phyloP scores from a whole-genome alignment of 2,113 vertebrate genomes.

The Narcine bancroftii region DNA sequence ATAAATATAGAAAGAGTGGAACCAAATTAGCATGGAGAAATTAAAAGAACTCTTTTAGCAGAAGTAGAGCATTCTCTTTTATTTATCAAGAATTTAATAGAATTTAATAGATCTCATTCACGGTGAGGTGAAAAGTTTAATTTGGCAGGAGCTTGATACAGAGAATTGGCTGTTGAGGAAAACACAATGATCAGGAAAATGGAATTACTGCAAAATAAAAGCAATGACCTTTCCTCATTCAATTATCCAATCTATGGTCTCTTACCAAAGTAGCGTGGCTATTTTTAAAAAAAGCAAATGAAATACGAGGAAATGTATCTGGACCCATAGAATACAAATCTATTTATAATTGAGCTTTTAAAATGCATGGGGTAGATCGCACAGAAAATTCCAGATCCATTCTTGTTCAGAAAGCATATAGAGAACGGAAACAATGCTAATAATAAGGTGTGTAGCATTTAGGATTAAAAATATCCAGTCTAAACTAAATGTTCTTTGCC shows the following conservation, averaged over 20 bases:
- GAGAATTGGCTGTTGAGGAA: background rate
- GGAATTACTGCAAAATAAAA: background rate
- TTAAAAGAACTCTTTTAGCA: background rate
- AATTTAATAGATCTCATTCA: background rate
- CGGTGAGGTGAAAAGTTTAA: background rate
- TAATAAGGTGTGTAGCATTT: background rate
- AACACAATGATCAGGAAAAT: background rate
- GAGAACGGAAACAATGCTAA: background rate
- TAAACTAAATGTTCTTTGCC: background rate
- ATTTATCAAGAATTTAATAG: background rate
- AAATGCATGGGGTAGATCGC: background rate
- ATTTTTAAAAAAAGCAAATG: background rate
- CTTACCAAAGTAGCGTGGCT: background rate
- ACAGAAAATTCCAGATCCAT: background rate
- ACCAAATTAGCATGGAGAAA: background rate
- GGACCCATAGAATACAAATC: background rate
- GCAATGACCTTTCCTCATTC: background rate
- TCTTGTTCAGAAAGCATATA: background rate
- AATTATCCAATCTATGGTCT: background rate
- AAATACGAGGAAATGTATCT: background rate
- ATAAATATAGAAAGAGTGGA: background rate
- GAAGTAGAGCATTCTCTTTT: background rate
- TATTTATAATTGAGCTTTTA: background rate
- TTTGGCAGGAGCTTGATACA: background rate
- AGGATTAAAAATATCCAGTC: background rate